Conservation (phyloP, 2,113 vertebrate genomes). For the Gnathonemus longibarbis region DNA sequence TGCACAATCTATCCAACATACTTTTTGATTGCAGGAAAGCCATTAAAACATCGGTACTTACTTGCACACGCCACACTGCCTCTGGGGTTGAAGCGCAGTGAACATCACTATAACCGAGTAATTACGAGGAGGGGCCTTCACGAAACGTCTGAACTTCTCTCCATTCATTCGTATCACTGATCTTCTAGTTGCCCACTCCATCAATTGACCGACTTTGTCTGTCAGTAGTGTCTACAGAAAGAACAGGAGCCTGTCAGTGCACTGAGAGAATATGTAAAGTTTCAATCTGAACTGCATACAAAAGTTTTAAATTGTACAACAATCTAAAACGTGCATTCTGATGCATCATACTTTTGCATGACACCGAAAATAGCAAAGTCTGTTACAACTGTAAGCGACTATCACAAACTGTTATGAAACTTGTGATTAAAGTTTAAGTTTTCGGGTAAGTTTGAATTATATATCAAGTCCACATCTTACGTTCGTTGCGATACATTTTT, state of each 20-base stretch:
- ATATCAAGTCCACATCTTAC: not conserved
- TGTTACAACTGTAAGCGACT: not conserved
- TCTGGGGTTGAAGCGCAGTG: slow-evolving; percentile 89
- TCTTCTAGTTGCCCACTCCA: slow-evolving; percentile 90
- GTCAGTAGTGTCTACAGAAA: slow-evolving; percentile 76
- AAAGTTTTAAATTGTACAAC: not conserved
- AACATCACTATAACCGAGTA: slow-evolving; percentile 97
- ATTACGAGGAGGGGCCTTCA: slow-evolving; percentile 89
- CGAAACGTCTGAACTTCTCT: slow-evolving; percentile 89
- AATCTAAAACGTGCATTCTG: not conserved
- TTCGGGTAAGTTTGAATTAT: not conserved
- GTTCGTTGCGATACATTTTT: not conserved
- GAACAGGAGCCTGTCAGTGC: not conserved
- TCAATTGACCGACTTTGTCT: slow-evolving; percentile 91
- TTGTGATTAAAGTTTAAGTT: not conserved
- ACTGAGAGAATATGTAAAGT: not conserved
- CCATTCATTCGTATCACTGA: slow-evolving; percentile 90
- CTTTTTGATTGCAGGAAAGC: not conserved
- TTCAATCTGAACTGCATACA: not conserved
- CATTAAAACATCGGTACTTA: slow-evolving; percentile 38
- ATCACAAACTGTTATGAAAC: not conserved
- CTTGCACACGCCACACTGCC: slow-evolving; percentile 93
- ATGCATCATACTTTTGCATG: not conserved
- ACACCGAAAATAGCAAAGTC: not conserved
- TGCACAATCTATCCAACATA: not conserved